phyloP scores from a whole-genome alignment of 2,888 invertebrate species.

The Alcis repandata region DNA sequence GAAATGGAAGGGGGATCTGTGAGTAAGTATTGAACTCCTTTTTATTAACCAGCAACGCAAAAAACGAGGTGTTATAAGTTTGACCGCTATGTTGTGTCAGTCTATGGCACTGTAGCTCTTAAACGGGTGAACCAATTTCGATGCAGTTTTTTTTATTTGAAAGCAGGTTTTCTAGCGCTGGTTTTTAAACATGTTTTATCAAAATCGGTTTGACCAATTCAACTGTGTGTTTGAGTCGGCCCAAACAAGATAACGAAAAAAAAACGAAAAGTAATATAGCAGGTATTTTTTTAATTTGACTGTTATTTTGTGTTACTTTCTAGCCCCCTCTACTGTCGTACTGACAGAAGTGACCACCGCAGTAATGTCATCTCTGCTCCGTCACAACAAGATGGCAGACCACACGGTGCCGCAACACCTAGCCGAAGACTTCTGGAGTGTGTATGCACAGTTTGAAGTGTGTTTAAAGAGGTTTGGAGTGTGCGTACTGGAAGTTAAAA shows the following conservation, averaged over 20 bases:
- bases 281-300: too few relatives aligned
- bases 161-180: too few relatives aligned
- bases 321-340: slow-evolving; percentile 75
- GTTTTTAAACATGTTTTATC: too few relatives aligned
- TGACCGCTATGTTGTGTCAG: too few relatives aligned
- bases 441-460: slow-evolving; percentile 69
- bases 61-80: too few relatives aligned
- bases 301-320: slow-evolving; percentile 48
- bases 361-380: slow-evolving; percentile 73
- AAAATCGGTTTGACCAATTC: too few relatives aligned
- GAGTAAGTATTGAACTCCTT: slow-evolving; percentile 68
- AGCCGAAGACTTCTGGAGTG: slow-evolving; percentile 74
- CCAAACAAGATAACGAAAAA: too few relatives aligned
- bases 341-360: slow-evolving; percentile 73
- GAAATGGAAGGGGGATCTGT: slow-evolving; percentile 72
- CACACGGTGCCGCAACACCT: slow-evolving; percentile 76
- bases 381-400: slow-evolving; percentile 80
- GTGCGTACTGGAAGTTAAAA: slow-evolving; percentile 65
- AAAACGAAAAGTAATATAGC: too few relatives aligned
- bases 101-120: too few relatives aligned
- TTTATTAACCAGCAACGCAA: not conserved
- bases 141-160: too few relatives aligned
- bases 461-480: slow-evolving; percentile 71
- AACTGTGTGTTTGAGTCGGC: too few relatives aligned
- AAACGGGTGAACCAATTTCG: too few relatives aligned